Conservation (phyloP, 2,888 invertebrate genomes). For the Nemotelus pantherinus region DNA sequence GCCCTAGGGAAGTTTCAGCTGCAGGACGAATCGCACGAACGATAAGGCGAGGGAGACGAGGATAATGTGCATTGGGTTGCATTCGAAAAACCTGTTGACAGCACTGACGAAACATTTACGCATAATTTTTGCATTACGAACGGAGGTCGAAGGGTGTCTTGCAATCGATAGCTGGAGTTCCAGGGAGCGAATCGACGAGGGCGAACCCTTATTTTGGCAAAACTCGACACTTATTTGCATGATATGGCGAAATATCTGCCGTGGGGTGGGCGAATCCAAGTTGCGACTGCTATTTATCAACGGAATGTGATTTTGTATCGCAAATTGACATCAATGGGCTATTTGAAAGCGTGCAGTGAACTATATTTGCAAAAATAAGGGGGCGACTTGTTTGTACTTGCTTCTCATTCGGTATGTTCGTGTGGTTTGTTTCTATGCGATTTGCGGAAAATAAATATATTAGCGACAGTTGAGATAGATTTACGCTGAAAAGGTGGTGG, state of each 20-base stretch:
- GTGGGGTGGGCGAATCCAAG: constrained; percentile 18
- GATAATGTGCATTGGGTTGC: constrained; percentile 34
- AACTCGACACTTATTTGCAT: constrained; percentile 40
- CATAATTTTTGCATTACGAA: constrained; percentile 42
- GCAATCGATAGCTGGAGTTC: constrained; percentile 32
- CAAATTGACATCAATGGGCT: constrained; percentile 44
- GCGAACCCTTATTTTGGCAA: constrained; percentile 27
- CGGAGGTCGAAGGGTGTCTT: constrained; percentile 27
- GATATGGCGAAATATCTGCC: constrained; percentile 31
- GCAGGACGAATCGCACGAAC: not conserved
- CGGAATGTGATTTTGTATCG: constrained; percentile 41
- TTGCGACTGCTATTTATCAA: constrained; percentile 38
- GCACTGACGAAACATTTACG: constrained; percentile 12
- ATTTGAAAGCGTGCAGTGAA: constrained; percentile 37
- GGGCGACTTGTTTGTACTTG: not conserved
- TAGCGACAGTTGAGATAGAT: constrained; percentile 36
- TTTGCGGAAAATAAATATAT: constrained; percentile 60
- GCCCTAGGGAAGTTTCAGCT: not conserved
- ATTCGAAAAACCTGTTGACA: constrained; percentile 37
- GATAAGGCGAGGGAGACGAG: constrained; percentile 6
- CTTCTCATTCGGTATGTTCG: constrained; percentile 28
- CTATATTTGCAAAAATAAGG: constrained; percentile 37
- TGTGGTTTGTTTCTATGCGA: constrained; percentile 56
- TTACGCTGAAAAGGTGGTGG: constrained; percentile 13
- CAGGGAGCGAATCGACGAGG: not conserved